These are phyloP conservation scores for Telmatherina bonti DNA, from an alignment of 2,797 vertebrate genomes.

Conservation along the genomic window DNA sequence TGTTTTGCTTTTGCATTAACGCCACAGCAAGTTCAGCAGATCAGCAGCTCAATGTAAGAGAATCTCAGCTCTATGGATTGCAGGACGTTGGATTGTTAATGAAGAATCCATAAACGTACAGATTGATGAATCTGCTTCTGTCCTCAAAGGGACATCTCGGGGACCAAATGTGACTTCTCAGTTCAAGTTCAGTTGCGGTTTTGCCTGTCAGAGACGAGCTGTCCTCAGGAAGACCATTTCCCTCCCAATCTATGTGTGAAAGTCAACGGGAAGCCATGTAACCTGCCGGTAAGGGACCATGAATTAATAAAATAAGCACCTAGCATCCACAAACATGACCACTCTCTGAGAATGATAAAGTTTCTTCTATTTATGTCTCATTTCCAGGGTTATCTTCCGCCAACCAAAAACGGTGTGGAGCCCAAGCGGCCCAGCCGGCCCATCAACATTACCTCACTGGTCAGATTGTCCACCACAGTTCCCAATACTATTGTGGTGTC, in stretches of 20 bases:
- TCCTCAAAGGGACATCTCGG: slow-evolving; percentile 95
- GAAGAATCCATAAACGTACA: slow-evolving; percentile 37
- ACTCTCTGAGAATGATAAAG: background rate
- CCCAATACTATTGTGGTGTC: slow-evolving; percentile 98
- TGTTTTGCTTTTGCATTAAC: slow-evolving; percentile 99
- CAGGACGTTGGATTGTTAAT: slow-evolving; percentile 5
- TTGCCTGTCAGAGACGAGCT: slow-evolving; percentile 99
- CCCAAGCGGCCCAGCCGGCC: slow-evolving; percentile 99
- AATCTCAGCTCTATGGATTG: background rate
- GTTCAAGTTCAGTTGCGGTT: slow-evolving; percentile 99
- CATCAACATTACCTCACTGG: slow-evolving; percentile 99
- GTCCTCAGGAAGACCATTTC: slow-evolving; percentile 99
- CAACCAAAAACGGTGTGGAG: slow-evolving; percentile 99
- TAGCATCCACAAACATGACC: background rate
- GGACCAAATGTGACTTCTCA: slow-evolving; percentile 99
- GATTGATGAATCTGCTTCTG: slow-evolving; percentile 43
- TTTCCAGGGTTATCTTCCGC: slow-evolving; percentile 96
- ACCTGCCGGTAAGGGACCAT: slow-evolving; percentile 92
- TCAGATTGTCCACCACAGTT: slow-evolving; percentile 95
- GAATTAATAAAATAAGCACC: background rate
- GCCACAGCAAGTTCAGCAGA: slow-evolving; percentile 98
- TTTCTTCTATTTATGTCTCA: slow-evolving; percentile 6
- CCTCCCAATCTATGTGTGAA: slow-evolving; percentile 98
- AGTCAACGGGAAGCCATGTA: slow-evolving; percentile 98
- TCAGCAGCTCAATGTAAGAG: slow-evolving; percentile 99